Evolutionary conservation across 2,113 vertebrate genomes (phyloP), one percentile per base, ranked within the genome.

Genomic region (Lagopus muta): DNA sequence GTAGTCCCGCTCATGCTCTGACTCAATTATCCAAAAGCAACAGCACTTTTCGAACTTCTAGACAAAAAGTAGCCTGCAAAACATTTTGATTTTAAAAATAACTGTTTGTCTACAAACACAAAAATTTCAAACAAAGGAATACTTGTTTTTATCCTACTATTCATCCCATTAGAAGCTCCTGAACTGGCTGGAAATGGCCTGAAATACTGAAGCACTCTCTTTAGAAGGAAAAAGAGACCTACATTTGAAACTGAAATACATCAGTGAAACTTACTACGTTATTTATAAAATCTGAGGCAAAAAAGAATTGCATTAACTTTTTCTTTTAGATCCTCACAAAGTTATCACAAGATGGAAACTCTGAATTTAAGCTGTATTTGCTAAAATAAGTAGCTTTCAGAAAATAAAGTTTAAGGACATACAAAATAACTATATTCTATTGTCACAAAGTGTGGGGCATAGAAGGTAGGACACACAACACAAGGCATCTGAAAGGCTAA

Each of bases 371-470:
- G 25, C 11, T 50, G 10, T 18, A 17, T 40, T 61, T 42, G 73
- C 28, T n/a, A 60, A 66, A 64, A 64, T 0, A 89, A 36, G 10
- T 19, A 40, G 18, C 16, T n/a, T 47, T 18, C 34, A 93, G 78
- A 60, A 1, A 5, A 19, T 10, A 74, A 62, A 32, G 89, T 40
- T 70, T 4, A 67, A 79, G 38, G 13, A n/a, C 5, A 15, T 3
- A 5, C 19, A 38, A 21, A 1, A 20, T 25, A 60, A 45, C 9
- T 50, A 67, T 12, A 4, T 10, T 12, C 4, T 54, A 11, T 2
- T 45, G 5, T 5, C 10, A 60, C 1, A 8, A 13, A 1, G 0
- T 16, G 1, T 9, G 6, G 25, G 6, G 4, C 74, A 20, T 2
- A 60, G 25, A 15, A 88, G 28, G 3, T 25, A 6, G 4, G 42